phyloP scores from a whole-genome alignment of 2,113 vertebrate species.

The Atherinomorus stipes region DNA sequence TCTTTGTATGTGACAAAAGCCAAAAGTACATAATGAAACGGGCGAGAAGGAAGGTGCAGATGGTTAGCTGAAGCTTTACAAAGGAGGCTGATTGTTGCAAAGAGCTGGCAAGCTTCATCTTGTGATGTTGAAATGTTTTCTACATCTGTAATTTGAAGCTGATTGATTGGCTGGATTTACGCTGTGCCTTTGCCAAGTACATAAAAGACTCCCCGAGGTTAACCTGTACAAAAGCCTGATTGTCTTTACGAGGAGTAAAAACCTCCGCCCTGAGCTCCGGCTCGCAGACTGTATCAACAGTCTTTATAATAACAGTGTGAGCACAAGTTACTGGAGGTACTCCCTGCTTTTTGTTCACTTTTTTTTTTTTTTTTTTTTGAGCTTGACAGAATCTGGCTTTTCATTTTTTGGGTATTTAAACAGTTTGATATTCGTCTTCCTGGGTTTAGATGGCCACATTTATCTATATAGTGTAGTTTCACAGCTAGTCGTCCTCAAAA shows the following conservation, averaged over 20 bases:
- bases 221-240: slow-evolving; percentile 70
- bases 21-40: slow-evolving; percentile 45
- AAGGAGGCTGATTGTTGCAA: slow-evolving; percentile 48
- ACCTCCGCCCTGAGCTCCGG: slow-evolving; percentile 44
- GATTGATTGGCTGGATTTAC: slow-evolving; percentile 63
- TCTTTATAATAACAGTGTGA: slow-evolving; percentile 49
- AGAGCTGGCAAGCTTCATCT: slow-evolving; percentile 72
- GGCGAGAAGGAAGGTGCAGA: slow-evolving; percentile 27
- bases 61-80: slow-evolving; percentile 45
- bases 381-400: no score
- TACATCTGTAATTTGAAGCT: slow-evolving; percentile 46
- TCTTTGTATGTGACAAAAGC: slow-evolving; percentile 46
- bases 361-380: no score
- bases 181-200: slow-evolving; percentile 58
- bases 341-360: no score
- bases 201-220: slow-evolving; percentile 62
- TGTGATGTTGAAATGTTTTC: slow-evolving; percentile 60
- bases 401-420: no score
- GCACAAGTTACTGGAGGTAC: slow-evolving; percentile 46
- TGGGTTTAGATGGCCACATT: no score
- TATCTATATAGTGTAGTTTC: no score
- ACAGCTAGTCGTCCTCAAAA: no score
- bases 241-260: slow-evolving; percentile 62
- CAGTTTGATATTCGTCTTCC: no score
- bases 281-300: slow-evolving; percentile 58